Percentiles rank a stretch among this genome's conserved stretches.
phyloP scores from a whole-genome alignment of 2,888 invertebrate species.

The Drosophila stalkeri region DNA sequence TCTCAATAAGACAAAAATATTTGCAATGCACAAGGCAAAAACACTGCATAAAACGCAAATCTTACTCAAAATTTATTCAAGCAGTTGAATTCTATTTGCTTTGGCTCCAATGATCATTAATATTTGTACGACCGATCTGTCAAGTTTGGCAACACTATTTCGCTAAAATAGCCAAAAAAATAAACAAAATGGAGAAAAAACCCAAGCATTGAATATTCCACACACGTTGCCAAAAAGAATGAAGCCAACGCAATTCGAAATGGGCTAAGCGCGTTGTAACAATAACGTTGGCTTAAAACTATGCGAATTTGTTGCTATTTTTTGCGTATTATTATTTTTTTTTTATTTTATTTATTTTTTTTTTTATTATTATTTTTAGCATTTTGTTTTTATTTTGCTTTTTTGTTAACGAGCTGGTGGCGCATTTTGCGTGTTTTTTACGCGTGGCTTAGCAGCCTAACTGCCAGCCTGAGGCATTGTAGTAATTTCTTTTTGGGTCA shows the following conservation, averaged over 20 bases:
- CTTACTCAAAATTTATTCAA: conserved; percentile 7
- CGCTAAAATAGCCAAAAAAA: conserved; percentile 6
- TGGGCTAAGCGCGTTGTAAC: conserved; percentile 36
- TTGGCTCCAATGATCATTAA: conserved; percentile 20
- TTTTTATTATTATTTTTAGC: conserved; percentile 13
- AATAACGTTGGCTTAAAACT: conserved; percentile 28
- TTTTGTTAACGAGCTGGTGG: conserved; percentile 26
- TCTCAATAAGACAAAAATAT: conserved; percentile 23
- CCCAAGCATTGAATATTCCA: conserved; percentile 37
- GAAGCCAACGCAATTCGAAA: conserved; percentile 35
- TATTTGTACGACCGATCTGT: conserved; percentile 22
- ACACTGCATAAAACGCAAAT: conserved; percentile 28
- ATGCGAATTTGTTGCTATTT: conserved; percentile 25
- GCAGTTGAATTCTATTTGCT: conserved; percentile 34
- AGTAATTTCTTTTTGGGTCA: conserved; percentile 71
- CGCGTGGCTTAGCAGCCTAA: conserved; percentile 61
- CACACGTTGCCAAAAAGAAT: conserved; percentile 45
- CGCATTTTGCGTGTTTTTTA: conserved; percentile 57
- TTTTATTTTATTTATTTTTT: conserved; percentile 10
- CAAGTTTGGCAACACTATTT: conserved; percentile 36
- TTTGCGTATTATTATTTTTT: conserved; percentile 16
- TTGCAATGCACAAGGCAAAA: conserved; percentile 16
- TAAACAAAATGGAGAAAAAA: conserved; percentile 17
- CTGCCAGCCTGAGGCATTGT: conserved; percentile 43
- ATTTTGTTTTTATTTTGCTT: conserved; percentile 8